Base-by-base conservation (phyloP, 2,797 vertebrate species). In the Chelon labrosus region DNA sequence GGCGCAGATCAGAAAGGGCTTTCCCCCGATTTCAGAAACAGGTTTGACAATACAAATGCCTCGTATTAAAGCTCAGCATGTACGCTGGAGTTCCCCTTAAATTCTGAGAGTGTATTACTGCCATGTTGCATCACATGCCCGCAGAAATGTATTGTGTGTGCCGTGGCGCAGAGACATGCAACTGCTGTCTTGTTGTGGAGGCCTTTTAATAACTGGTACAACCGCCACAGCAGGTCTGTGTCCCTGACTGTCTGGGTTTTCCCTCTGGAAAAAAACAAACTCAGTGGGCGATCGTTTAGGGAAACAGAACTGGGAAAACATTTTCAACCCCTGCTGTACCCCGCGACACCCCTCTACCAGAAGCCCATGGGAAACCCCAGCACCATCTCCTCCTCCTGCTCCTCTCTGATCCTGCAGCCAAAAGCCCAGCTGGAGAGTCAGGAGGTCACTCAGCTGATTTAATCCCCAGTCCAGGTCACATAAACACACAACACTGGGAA, bases 301-400 rank as follows among this genome's bases (percentile, higher is more conserved):
- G 73, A 83, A 85, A 83, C 82, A 84, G 65, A 91, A 72, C 70
- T 81, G 80, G 73, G 74, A 82, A 89, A 91, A 91, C 86, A 85
- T 62, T 78, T 59, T 75, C 62, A 68, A 78, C 73, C 77, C 70
- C 63, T 70, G 61, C 61, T 60, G 75, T 73, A 27, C 27, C 78
- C 75, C 42, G 51, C 69, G 76, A 82, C 86, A 77, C 38, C 52
- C 66, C 64, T 69, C 64, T 41, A 78, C 66, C 77, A 75, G 25
- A 81, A 47, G 62, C 78, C 41, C 76, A 80, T 62, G 80, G 74
- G 79, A 87, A 75, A 71, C 47, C 55, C 17, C 52, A 14, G 19
- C 16, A 6, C 65, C 70, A 35, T 64, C 49, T 65, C 39, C 47
- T 46, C 73, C 27, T 25, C 31, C 20, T 64, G 10, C 16, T 73